Evolutionary conservation across 1,140 invertebrate species (phyloP).

Genomic region (Helicoverpa armigera): DNA sequence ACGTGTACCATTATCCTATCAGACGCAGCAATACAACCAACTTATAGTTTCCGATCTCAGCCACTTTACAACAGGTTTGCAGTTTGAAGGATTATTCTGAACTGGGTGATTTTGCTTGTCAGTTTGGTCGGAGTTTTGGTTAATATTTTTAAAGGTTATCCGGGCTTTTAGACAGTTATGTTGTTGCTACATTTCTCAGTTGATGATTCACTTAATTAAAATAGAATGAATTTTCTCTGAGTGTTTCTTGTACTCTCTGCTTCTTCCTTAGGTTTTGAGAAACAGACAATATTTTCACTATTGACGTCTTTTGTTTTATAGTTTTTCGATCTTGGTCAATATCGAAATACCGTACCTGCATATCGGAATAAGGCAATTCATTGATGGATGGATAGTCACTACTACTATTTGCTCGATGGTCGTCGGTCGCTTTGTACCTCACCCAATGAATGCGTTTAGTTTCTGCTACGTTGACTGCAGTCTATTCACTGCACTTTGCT

Average conservation of each 20-base stretch:
- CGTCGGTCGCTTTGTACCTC: slow-evolving; percentile 8
- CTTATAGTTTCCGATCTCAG: not conserved
- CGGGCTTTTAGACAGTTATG: not conserved
- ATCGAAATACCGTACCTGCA: not conserved
- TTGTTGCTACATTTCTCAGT: not conserved
- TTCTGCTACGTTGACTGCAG: not conserved
- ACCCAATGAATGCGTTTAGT: slow-evolving; percentile 1
- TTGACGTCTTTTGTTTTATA: no score
- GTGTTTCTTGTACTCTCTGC: no score
- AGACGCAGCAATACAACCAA: slow-evolving; percentile 7
- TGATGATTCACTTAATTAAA: no score
- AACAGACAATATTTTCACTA: no score
- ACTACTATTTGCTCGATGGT: not conserved
- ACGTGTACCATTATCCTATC: slow-evolving; percentile 12
- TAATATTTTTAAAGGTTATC: not conserved
- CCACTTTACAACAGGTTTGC: not conserved
- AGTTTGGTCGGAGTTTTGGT: not conserved
- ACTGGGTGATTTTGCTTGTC: not conserved
- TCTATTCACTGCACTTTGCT: not conserved
- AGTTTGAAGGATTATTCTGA: not conserved
- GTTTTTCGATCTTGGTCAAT: not conserved
- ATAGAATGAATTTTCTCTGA: no score
- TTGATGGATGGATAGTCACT: slow-evolving; percentile 35
- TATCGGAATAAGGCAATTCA: not conserved
- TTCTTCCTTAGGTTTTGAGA: no score